These are phyloP conservation scores for Brachionus koreanus DNA, from an alignment of 1,140 invertebrate genomes.

Conservation along the genomic window DNA sequence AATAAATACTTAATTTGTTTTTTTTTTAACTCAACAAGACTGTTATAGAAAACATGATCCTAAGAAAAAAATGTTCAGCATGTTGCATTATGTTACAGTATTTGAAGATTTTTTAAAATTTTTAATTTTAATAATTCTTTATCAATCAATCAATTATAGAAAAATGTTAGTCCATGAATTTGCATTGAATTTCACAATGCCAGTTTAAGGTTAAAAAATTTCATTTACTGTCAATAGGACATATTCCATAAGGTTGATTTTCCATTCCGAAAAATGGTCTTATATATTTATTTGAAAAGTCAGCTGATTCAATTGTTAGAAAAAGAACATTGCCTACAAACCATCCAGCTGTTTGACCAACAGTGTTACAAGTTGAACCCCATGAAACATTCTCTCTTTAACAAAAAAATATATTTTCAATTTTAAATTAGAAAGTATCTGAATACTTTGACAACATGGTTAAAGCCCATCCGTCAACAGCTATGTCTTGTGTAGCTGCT, in stretches of 20 bases:
- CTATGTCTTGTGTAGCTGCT: slow-evolving; percentile 99
- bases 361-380: slow-evolving; percentile 96
- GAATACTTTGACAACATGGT: slow-evolving; percentile 75
- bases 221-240: slow-evolving; percentile 33
- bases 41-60: too few species aligned
- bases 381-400: slow-evolving; percentile 82
- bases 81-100: too few species aligned
- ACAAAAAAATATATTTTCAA: slow-evolving; percentile 30
- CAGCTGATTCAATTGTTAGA: slow-evolving; percentile 87
- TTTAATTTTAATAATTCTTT: too few species aligned
- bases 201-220: too few species aligned
- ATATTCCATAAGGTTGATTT: background rate
- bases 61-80: too few species aligned
- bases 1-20: background rate
- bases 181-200: too few species aligned
- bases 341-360: slow-evolving; percentile 97
- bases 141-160: too few species aligned
- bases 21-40: too few species aligned
- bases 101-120: too few species aligned
- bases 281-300: slow-evolving; percentile 64
- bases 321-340: slow-evolving; percentile 96
- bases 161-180: too few species aligned
- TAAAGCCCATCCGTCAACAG: slow-evolving; percentile 98
- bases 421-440: background rate
- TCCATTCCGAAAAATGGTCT: background rate